Evolutionary conservation across 2,113 vertebrate genomes (phyloP), one percentile per base, ranked within the genome.

Genomic region (Carassius carassius): DNA sequence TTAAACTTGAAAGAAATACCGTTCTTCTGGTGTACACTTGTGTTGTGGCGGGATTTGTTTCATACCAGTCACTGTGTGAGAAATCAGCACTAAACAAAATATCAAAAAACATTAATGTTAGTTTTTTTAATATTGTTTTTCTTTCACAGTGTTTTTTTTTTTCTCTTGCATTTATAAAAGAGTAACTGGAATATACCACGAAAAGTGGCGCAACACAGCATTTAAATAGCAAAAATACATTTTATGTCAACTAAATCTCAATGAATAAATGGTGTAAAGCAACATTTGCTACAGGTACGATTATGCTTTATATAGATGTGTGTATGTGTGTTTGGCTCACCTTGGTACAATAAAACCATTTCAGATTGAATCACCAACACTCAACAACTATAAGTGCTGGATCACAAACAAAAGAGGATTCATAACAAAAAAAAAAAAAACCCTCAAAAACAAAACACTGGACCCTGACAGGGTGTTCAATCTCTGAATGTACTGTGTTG

Each of bases 1-100:
- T 93, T 94, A 94, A 94, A 94, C 92, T 78, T 81, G 89, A 72
- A 70, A 92, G 90, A 92, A 90, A 92, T 89, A 91, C 86, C 67
- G 85, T 62, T 86, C 88, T 92, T 51, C 25, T 85, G 89, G 79
- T 88, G 70, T 87, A 49, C 60, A 84, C 86, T 85, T 89, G 79
- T 89, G 81, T 86, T 35, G 73, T 19, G 29, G 12, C 5, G 10
- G n/a, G 35, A 73, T 44, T 7, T 0, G 21, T 23, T 51, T 44
- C 8, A 47, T 47, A 2, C n/a, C 65, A 41, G 5, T 70, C 35
- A 41, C 2, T 12, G 35, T 21, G 17, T n/a, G 23, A 25, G 25
- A 29, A 29, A 76, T 19, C n/a, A 54, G 5, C 47, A 75, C 41
- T 4, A 51, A 75, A 51, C 13, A 9, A 32, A 37, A 76, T 2